Base-by-base conservation (phyloP, 1,140 invertebrate genomes). In the Stegodyphus dumicola region DNA sequence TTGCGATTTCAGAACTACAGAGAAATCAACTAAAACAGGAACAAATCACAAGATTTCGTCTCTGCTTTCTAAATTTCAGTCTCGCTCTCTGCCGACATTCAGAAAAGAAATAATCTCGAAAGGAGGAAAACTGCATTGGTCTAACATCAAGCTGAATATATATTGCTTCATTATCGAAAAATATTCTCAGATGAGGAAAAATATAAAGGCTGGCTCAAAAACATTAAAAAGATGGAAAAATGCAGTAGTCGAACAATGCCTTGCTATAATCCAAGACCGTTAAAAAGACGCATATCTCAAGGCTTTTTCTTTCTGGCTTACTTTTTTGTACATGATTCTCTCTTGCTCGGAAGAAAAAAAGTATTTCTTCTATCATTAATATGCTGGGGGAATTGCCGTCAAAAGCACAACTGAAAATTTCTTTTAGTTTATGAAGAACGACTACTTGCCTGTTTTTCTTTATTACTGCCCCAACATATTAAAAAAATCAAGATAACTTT, bases 81-180 rank as follows among this genome's bases (percentile, higher is more conserved):
- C 56, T 60, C 56, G 56, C 15, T 11, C 56, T 60, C 56, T 60
- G 9, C 56, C 9, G 56, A 11, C 56, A 60, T 60, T 60, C 56
- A 60, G 15, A 60, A 60, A 33, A 33, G 33, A 33, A 33, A 33
- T 33, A 33, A 33, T 33, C 33, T 33, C 33, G 33, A 33, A 33
- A 33, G 33, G 33, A 15, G 56, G 9, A 80, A 80, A 51, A 71
- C 18, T 10, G 53, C n/a, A 18, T 71, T 80, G 69, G 78, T 60
- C 53, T 69, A 69, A 71, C 66, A n/a, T 69, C 65, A 60, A 56
- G 53, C 78, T 80, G 78, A 80, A 80, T 80, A 80, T 80, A 80
- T 80, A 80, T 80, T 80, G 78, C 78, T 80, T 80, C 78, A 80
- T 80, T 80, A 80, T 80, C 69, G 67, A 53, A 69, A 80, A 80